phyloP scores from a whole-genome alignment of 2,797 vertebrate genomes.

The Chromobotia macracanthus region DNA sequence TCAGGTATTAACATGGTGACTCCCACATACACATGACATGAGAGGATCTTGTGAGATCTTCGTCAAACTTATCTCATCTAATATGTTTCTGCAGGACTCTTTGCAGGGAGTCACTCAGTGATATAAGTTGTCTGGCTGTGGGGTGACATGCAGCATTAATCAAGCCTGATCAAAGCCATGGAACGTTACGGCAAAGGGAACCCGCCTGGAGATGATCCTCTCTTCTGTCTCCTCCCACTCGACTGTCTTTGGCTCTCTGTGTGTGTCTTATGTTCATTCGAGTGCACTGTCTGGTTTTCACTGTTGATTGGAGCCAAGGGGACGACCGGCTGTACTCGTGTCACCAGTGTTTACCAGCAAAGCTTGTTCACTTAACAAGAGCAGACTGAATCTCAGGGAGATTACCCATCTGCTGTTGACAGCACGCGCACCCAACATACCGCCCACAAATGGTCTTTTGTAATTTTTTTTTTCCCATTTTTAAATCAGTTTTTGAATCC shows the following conservation, averaged over 20 bases:
- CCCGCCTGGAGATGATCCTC: conserved; percentile 36
- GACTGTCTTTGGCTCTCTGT: conserved; percentile 17
- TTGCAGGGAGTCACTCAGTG: background rate
- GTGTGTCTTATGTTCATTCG: conserved; percentile 21
- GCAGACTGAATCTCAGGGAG: conserved; percentile 52
- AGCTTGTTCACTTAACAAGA: conserved; percentile 51
- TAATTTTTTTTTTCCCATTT: background rate
- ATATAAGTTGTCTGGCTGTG: conserved; percentile 27
- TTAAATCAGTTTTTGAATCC: conserved; percentile 8
- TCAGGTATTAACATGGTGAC: conserved; percentile 14
- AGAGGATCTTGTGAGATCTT: conserved; percentile 7
- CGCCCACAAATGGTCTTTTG: conserved; percentile 30
- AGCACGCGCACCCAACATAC: conserved; percentile 23
- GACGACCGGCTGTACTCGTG: conserved; percentile 36
- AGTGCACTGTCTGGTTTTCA: conserved; percentile 33
- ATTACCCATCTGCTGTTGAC: conserved; percentile 54
- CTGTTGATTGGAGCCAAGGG: conserved; percentile 24
- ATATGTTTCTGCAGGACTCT: background rate
- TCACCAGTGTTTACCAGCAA: conserved; percentile 45
- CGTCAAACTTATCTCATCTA: background rate
- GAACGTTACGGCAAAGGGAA: conserved; percentile 9
- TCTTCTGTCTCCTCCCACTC: conserved; percentile 9
- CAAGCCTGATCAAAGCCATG: conserved; percentile 6
- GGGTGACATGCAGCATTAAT: conserved; percentile 18
- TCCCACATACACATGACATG: background rate